A percentile compares a stretch with the other conserved stretches of the same genome.
phyloP scores from a whole-genome alignment of 2,797 vertebrate species.

The Petrocephalus schoutedeni region DNA sequence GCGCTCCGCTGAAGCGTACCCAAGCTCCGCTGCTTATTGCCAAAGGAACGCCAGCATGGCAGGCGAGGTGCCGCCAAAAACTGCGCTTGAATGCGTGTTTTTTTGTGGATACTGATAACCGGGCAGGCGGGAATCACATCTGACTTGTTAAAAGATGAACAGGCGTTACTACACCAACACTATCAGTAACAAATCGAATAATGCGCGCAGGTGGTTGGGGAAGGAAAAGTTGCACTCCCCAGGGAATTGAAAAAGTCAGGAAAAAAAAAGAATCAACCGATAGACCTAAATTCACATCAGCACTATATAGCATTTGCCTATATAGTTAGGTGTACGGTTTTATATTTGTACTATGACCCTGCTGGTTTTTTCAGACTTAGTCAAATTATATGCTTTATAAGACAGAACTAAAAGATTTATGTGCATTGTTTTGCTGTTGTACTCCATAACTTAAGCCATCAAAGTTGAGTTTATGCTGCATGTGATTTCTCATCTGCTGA shows the following conservation, averaged over 20 bases:
- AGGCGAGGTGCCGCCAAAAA: not conserved
- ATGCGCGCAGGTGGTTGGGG: not conserved
- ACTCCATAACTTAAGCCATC: not conserved
- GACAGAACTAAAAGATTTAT: not conserved
- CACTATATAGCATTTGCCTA: not conserved
- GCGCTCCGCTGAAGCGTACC: not conserved
- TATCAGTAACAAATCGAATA: not conserved
- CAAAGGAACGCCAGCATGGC: not conserved
- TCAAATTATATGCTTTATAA: not conserved
- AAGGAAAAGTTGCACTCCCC: not conserved
- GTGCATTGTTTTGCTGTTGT: not conserved
- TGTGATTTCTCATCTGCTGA: not conserved
- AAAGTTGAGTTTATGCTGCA: too few species aligned
- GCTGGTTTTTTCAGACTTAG: not conserved
- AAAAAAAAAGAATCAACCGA: not conserved
- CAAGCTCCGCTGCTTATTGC: not conserved
- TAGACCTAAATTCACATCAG: not conserved
- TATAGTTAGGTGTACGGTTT: not conserved
- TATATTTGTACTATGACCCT: not conserved
- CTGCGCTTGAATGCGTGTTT: not conserved
- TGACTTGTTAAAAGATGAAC: not conserved
- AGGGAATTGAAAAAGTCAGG: not conserved
- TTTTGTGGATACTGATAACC: conserved; percentile 9
- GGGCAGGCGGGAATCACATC: not conserved
- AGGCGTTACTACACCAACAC: not conserved